Conservation (phyloP, 2,797 vertebrate species). For the Nannoperca obscura region DNA sequence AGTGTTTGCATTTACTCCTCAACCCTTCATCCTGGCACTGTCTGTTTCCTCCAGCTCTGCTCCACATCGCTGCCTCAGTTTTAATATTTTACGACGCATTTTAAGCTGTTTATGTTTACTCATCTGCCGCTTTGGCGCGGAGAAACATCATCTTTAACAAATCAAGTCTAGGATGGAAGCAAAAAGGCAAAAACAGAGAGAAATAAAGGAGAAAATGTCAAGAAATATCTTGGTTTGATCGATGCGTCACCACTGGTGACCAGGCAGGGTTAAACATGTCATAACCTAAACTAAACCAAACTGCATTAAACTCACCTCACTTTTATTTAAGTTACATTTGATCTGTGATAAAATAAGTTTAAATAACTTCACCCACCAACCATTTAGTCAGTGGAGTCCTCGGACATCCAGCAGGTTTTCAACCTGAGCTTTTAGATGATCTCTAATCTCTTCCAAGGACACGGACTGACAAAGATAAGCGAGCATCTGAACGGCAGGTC, state of each 20-base stretch:
- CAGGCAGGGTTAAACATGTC: no score
- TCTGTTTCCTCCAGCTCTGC: constrained; percentile 5
- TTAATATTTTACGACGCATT: constrained; percentile 45
- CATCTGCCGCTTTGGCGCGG: constrained; percentile 31
- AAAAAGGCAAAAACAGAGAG: not conserved
- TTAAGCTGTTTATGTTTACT: constrained; percentile 52
- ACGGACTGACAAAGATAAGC: constrained; percentile 7
- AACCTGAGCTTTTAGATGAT: not conserved
- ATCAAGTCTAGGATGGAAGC: constrained; percentile 28
- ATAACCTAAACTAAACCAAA: no score
- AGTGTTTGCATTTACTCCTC: constrained; percentile 23
- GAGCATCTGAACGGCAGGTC: constrained; percentile 16
- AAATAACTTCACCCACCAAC: no score
- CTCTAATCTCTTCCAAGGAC: constrained; percentile 1
- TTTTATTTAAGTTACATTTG: not conserved
- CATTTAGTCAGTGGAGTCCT: not conserved
- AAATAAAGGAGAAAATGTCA: not conserved
- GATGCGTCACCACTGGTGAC: no score
- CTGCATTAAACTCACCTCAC: no score
- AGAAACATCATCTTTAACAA: constrained; percentile 47
- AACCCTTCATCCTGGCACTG: not conserved
- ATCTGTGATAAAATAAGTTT: not conserved
- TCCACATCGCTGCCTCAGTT: constrained; percentile 33
- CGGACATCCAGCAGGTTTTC: not conserved
- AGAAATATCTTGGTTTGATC: no score